These are phyloP conservation scores for Ceratina australensis DNA, from an alignment of 1,140 invertebrate genomes.

Conservation along the genomic window DNA sequence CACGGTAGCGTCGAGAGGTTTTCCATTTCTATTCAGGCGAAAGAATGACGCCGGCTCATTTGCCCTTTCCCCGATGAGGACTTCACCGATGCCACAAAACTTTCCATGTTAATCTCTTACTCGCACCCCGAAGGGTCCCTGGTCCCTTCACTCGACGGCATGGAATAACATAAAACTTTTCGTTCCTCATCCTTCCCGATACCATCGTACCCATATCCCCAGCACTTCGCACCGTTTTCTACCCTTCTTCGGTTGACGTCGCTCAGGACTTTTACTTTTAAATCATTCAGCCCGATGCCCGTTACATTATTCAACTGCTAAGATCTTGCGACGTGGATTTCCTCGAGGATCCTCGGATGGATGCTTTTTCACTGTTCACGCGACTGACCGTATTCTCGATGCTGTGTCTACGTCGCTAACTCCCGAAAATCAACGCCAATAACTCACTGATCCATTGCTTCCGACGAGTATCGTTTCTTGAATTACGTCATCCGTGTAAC, in stretches of 20 bases:
- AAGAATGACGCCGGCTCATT: slow-evolving; percentile 58
- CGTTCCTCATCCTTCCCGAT: slow-evolving; percentile 40
- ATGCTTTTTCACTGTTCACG: slow-evolving; percentile 46
- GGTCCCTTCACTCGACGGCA: slow-evolving; percentile 39
- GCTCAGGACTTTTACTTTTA: slow-evolving; percentile 75
- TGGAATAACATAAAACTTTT: slow-evolving; percentile 68
- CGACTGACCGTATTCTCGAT: slow-evolving; percentile 42
- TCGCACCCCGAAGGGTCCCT: slow-evolving; percentile 54
- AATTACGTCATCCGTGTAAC: slow-evolving; percentile 15
- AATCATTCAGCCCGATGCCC: slow-evolving; percentile 75
- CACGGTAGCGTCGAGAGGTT: neutral
- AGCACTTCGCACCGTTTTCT: slow-evolving; percentile 1
- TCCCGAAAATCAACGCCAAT: slow-evolving; percentile 45
- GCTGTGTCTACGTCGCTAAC: slow-evolving; percentile 32
- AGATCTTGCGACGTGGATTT: slow-evolving; percentile 67
- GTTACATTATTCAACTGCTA: slow-evolving; percentile 76
- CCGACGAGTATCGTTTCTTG: slow-evolving; percentile 4
- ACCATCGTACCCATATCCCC: neutral
- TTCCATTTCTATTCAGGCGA: slow-evolving; percentile 45
- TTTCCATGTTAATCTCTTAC: slow-evolving; percentile 73
- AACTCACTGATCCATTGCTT: slow-evolving; percentile 47
- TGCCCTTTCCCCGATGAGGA: slow-evolving; percentile 60
- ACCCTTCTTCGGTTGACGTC: slow-evolving; percentile 56
- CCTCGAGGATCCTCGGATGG: slow-evolving; percentile 53
- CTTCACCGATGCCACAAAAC: slow-evolving; percentile 64